A percentile compares a stretch with the other conserved stretches of the same genome.
Conservation (phyloP, 92 coral and sea anemone genomes). For the Phymanthus crucifer region DNA sequence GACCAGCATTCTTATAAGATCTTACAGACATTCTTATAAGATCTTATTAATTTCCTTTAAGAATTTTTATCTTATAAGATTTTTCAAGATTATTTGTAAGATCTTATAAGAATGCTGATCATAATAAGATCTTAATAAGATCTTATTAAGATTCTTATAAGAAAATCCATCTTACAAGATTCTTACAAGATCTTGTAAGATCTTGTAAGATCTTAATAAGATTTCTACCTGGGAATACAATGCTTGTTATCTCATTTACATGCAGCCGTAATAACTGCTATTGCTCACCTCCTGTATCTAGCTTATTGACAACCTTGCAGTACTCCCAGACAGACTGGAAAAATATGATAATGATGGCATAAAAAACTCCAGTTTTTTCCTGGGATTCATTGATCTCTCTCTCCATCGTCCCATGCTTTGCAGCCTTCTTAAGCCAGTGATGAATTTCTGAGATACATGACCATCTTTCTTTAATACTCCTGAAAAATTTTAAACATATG, state of each 20-base stretch:
- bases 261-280: too few species aligned
- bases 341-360: constrained; percentile 80
- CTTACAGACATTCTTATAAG: too few species aligned
- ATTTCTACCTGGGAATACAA: too few species aligned
- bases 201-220: too few species aligned
- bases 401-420: constrained; percentile 74
- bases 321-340: constrained; percentile 97
- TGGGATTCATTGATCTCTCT: constrained; percentile 47
- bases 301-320: constrained; percentile 81
- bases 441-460: constrained; percentile 81
- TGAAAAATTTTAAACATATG: constrained; percentile 10
- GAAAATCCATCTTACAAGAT: constrained; percentile 9
- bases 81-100: too few species aligned
- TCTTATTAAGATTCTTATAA: too few species aligned
- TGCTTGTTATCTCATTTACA: too few species aligned
- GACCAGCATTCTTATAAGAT: too few species aligned
- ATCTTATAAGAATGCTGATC: too few species aligned
- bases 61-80: too few species aligned
- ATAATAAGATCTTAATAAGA: too few species aligned
- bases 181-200: constrained; percentile 34
- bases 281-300: constrained; percentile 74
- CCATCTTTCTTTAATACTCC: constrained; percentile 91
- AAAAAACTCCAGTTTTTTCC: constrained; percentile 90
- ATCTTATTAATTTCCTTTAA: too few species aligned
- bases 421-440: constrained; percentile 82